These are phyloP conservation scores for Nansenia antarctica DNA, from an alignment of 2,113 vertebrate genomes.

Conservation along the genomic window DNA sequence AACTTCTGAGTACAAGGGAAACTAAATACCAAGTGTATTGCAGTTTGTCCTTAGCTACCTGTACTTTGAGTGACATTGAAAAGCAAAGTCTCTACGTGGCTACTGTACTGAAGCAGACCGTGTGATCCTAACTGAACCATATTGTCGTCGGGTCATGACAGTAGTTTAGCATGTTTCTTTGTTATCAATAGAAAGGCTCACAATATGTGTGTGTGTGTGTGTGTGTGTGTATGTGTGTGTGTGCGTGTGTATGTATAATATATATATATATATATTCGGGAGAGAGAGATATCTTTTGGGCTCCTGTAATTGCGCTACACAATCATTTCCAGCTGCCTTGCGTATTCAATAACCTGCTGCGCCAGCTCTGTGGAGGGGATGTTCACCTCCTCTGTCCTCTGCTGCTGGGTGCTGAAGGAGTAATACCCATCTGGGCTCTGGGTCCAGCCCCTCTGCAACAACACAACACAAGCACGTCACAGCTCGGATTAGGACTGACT, in stretches of 20 bases:
- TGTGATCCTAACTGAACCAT: not conserved
- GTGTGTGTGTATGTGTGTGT: conserved; percentile 26
- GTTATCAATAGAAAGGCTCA: not conserved
- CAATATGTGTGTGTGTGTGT: not conserved
- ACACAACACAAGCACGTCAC: not conserved
- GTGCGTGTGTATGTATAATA: conserved; percentile 38
- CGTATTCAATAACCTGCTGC: conserved; percentile 92
- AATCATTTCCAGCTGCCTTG: conserved; percentile 94
- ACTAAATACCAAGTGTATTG: not conserved
- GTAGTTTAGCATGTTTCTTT: too few species aligned
- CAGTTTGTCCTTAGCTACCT: too few species aligned
- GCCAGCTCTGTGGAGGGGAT: conserved; percentile 92
- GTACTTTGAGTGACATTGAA: conserved; percentile 18
- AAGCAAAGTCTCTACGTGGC: conserved; percentile 20
- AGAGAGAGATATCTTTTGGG: conserved; percentile 20
- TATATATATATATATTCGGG: too few species aligned
- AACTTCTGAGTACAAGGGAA: conserved; percentile 1
- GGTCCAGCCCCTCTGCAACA: conserved; percentile 85
- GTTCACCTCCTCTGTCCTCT: conserved; percentile 87
- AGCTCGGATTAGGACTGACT: conserved; percentile 4
- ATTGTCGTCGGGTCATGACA: too few species aligned
- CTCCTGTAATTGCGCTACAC: conserved; percentile 75
- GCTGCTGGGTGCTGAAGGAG: conserved; percentile 88
- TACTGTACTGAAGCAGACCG: not conserved
- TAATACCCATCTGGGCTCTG: conserved; percentile 83